Conservation (phyloP, 2,113 vertebrate genomes). For the Labeo catla region DNA sequence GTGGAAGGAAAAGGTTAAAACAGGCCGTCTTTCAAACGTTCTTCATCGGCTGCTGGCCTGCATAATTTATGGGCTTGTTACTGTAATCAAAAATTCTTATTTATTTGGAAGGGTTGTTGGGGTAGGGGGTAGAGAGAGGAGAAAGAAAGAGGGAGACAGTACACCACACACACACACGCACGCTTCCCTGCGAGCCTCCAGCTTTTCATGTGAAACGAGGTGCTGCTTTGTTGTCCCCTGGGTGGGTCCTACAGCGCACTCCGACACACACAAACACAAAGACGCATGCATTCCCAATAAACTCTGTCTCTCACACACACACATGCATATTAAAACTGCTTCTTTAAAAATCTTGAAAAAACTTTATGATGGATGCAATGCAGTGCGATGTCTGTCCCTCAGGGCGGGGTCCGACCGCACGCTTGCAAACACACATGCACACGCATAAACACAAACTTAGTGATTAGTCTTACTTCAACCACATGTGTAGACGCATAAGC, state of each 20-base stretch:
- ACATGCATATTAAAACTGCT: conserved; percentile 50
- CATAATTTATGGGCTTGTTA: conserved; percentile 80
- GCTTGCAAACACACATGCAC: conserved; percentile 42
- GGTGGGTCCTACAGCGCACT: conserved; percentile 58
- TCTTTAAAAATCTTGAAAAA: conserved; percentile 33
- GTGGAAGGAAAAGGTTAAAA: conserved; percentile 73
- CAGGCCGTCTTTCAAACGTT: conserved; percentile 71
- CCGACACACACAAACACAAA: conserved; percentile 49
- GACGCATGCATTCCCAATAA: conserved; percentile 37
- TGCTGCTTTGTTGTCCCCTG: conserved; percentile 72
- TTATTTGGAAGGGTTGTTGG: conserved; percentile 65
- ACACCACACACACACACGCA: conserved; percentile 33
- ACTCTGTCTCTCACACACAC: conserved; percentile 29
- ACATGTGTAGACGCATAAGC: conserved; percentile 34
- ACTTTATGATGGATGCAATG: conserved; percentile 25
- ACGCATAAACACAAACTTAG: conserved; percentile 50
- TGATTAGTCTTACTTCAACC: conserved; percentile 51
- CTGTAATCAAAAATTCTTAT: conserved; percentile 82
- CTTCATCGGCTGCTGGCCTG: conserved; percentile 69
- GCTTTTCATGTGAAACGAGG: conserved; percentile 79
- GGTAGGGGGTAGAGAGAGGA: conserved; percentile 36
- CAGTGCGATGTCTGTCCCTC: conserved; percentile 20
- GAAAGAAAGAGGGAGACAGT: conserved; percentile 41
- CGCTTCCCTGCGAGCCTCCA: conserved; percentile 60
- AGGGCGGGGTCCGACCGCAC: conserved; percentile 1